A percentile compares a stretch with the other conserved stretches of the same genome.
Evolutionary conservation across 2,797 vertebrate genomes (phyloP).

Genomic region (Tiaroga cobitis): DNA sequence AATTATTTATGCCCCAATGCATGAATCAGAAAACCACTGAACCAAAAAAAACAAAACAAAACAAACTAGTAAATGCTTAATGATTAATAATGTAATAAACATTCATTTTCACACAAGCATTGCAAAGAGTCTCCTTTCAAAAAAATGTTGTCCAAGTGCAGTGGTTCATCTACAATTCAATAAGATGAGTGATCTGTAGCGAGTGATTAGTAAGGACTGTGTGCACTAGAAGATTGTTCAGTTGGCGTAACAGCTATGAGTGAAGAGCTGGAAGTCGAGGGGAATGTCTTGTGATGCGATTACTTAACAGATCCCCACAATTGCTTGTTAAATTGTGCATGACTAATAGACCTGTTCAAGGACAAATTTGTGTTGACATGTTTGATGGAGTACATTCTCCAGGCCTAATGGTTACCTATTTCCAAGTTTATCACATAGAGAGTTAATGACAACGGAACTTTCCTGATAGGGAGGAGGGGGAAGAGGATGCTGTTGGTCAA

Average conservation of each 20-base stretch:
- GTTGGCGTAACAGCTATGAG: slow-evolving; percentile 44
- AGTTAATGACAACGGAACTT: not conserved
- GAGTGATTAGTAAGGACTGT: slow-evolving; percentile 35
- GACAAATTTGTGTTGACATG: slow-evolving; percentile 49
- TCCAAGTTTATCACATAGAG: not conserved
- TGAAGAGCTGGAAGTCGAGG: slow-evolving; percentile 29
- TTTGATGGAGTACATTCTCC: slow-evolving; percentile 45
- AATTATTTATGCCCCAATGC: not conserved
- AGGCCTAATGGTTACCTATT: slow-evolving; percentile 19
- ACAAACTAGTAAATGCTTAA: not conserved
- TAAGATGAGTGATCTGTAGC: slow-evolving; percentile 5
- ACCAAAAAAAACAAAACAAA: no score
- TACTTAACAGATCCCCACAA: slow-evolving; percentile 48
- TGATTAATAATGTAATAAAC: not conserved
- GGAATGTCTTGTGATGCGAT: slow-evolving; percentile 50
- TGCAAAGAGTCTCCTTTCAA: not conserved
- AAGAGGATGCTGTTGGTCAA: slow-evolving; percentile 7
- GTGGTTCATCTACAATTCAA: slow-evolving; percentile 11
- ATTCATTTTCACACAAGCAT: not conserved
- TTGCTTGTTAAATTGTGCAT: slow-evolving; percentile 52
- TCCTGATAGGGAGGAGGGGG: not conserved
- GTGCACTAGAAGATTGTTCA: slow-evolving; percentile 31
- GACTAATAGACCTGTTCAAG: slow-evolving; percentile 56
- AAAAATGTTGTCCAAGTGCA: not conserved
- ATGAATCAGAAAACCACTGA: slow-evolving; percentile 3